Evolutionary conservation across 2,113 vertebrate species (phyloP).

Genomic region (Saccopteryx leptura): DNA sequence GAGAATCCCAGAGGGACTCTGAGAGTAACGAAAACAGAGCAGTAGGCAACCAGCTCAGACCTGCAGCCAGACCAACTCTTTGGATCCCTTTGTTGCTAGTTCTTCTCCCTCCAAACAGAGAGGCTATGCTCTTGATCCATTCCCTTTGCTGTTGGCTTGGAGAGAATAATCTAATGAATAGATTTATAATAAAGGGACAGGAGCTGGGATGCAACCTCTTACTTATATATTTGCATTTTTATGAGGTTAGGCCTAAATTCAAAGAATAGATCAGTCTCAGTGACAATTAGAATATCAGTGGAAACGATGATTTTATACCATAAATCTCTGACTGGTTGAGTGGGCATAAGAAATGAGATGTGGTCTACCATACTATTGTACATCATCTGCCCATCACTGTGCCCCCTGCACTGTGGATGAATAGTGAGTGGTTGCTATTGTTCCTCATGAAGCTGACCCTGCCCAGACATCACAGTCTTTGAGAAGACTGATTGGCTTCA

Average conservation of each 20-base stretch:
- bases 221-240: conserved; percentile 28
- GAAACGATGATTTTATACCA: neutral
- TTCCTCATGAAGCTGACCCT: neutral
- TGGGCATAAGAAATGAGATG: neutral
- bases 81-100: neutral
- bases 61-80: neutral
- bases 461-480: neutral
- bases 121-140: neutral
- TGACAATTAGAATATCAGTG: neutral
- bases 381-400: neutral
- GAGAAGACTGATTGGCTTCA: neutral
- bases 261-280: neutral
- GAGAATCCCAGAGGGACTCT: neutral
- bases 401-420: neutral
- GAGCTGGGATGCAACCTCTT: neutral
- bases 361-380: neutral
- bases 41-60: neutral
- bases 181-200: neutral
- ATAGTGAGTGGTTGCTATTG: neutral
- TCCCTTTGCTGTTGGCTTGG: neutral
- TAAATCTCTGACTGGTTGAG: neutral
- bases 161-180: neutral
- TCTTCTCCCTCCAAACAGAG: neutral
- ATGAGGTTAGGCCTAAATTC: neutral
- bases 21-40: neutral